phyloP scores from a whole-genome alignment of 2,797 vertebrate species.

The Muscicapa striata region DNA sequence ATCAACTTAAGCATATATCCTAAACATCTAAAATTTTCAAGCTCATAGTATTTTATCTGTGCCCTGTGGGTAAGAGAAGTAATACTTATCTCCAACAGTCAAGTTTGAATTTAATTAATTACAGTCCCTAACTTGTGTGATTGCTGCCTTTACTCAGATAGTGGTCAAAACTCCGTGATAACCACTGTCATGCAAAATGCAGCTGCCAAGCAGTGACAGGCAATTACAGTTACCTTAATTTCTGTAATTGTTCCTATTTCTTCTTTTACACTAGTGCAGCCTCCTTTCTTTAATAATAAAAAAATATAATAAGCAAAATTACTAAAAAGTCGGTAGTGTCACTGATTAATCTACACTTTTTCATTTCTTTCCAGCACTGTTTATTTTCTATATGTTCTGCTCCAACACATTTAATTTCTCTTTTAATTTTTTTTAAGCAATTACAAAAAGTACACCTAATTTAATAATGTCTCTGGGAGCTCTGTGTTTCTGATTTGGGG shows the following conservation, averaged over 20 bases:
- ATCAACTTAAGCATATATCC: not conserved
- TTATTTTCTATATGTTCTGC: slow-evolving; percentile 34
- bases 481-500: slow-evolving; percentile 46
- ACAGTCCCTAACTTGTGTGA: not conserved
- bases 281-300: not conserved
- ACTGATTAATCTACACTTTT: slow-evolving; percentile 27
- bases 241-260: not conserved
- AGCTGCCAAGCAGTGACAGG: not conserved
- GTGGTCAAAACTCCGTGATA: not conserved
- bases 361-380: slow-evolving; percentile 39
- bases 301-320: not conserved
- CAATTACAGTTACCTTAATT: not conserved
- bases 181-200: not conserved
- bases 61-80: not conserved
- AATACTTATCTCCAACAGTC: not conserved
- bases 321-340: not conserved
- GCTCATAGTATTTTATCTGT: not conserved
- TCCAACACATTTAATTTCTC: slow-evolving; percentile 36
- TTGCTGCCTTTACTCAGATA: not conserved
- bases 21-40: not conserved
- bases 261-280: not conserved
- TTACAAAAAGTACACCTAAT: slow-evolving; percentile 23
- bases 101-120: not conserved
- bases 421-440: not conserved
- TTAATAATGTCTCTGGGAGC: slow-evolving; percentile 34